Evolutionary conservation across 2,888 invertebrate genomes (phyloP).

Genomic region (Xylophagus ater): DNA sequence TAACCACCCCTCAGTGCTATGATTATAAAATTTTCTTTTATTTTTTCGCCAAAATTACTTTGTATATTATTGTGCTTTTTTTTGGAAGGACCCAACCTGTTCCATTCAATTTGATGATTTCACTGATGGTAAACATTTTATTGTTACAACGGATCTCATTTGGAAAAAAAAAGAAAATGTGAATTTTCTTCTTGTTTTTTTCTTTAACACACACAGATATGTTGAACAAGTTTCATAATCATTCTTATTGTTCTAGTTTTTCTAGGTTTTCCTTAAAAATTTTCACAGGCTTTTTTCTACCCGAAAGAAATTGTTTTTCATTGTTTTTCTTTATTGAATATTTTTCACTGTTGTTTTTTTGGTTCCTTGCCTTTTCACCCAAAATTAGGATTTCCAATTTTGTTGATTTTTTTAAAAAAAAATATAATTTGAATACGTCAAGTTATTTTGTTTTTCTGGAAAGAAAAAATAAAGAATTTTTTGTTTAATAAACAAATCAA

Average conservation of each 20-base stretch:
- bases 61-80: neutral
- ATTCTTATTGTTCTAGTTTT: neutral
- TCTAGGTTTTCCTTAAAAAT: no score
- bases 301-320: neutral
- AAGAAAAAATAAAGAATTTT: no score
- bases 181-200: neutral
- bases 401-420: no score
- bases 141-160: slow-evolving; percentile 11
- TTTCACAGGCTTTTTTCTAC: neutral
- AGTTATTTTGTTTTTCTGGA: no score
- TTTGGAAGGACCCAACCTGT: slow-evolving; percentile 9
- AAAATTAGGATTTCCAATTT: no score
- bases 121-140: slow-evolving; percentile 16
- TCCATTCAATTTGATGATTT: slow-evolving; percentile 12
- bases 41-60: neutral
- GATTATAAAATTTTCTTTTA: neutral
- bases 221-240: slow-evolving; percentile 6
- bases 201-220: slow-evolving; percentile 4
- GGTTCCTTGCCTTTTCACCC: no score
- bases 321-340: slow-evolving; percentile 1
- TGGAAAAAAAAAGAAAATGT: neutral
- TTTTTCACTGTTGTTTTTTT: no score
- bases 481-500: no score
- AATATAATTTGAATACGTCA: no score
- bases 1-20: neutral